These are phyloP conservation scores for Rhinoderma darwinii DNA, from an alignment of 2,113 vertebrate genomes.

Conservation along the genomic window DNA sequence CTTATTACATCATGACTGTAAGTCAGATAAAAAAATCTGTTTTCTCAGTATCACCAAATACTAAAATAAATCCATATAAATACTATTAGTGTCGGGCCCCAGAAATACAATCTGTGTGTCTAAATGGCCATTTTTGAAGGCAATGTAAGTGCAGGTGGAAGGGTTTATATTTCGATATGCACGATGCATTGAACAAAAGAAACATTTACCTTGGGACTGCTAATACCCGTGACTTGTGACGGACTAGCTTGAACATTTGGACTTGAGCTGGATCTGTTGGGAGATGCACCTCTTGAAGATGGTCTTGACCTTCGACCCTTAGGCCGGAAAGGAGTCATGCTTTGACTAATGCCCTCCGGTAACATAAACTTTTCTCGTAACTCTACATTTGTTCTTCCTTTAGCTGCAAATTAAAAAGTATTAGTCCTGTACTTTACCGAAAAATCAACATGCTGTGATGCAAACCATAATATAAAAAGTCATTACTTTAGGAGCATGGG, in stretches of 20 bases:
- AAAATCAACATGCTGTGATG: not conserved
- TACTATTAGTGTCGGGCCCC: not conserved
- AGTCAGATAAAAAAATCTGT: not conserved
- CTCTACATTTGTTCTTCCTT: constrained; percentile 96
- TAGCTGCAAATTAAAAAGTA: constrained; percentile 75
- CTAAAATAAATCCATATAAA: not conserved
- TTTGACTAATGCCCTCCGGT: constrained; percentile 91
- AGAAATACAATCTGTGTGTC: not conserved
- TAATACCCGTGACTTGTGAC: constrained; percentile 72
- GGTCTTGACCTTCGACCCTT: constrained; percentile 91
- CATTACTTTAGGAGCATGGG: not conserved
- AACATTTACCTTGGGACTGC: constrained; percentile 84
- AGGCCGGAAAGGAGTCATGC: constrained; percentile 94
- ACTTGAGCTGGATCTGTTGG: constrained; percentile 91
- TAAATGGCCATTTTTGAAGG: not conserved
- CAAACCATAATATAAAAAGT: not conserved
- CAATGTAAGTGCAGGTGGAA: not conserved
- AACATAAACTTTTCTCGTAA: constrained; percentile 97
- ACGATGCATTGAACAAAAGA: not conserved
- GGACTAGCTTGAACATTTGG: constrained; percentile 79
- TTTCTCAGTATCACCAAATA: not conserved
- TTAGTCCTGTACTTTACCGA: not conserved
- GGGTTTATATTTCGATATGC: not conserved
- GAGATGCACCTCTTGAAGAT: constrained; percentile 90
- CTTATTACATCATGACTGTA: not conserved